Conservation (phyloP, 2,888 invertebrate species). For the Leucoptera coffeella region DNA sequence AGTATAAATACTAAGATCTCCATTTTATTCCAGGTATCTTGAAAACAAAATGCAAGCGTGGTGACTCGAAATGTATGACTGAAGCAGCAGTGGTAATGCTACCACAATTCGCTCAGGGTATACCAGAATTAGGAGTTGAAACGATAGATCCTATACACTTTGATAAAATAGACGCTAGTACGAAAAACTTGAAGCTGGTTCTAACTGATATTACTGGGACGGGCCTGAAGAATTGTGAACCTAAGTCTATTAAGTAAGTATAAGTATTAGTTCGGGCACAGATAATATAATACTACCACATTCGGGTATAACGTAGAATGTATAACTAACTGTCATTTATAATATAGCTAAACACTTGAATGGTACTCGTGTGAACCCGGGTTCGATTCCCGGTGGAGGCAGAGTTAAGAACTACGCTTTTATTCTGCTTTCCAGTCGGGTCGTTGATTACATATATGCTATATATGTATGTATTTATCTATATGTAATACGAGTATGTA, state of each 20-base stretch:
- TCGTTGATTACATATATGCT: too few relatives aligned
- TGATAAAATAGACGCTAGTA: constrained; percentile 9
- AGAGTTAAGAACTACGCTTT: not conserved
- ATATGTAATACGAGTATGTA: too few relatives aligned
- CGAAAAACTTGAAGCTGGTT: constrained; percentile 9
- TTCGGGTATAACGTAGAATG: not conserved
- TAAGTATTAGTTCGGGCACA: not conserved
- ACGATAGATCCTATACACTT: constrained; percentile 11
- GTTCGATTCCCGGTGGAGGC: not conserved
- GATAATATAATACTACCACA: too few relatives aligned
- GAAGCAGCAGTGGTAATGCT: constrained; percentile 10
- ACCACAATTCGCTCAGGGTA: constrained; percentile 9
- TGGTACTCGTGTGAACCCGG: not conserved
- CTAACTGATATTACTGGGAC: constrained; percentile 10
- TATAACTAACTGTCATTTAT: not conserved
- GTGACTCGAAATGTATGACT: constrained; percentile 11
- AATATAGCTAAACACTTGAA: too few relatives aligned
- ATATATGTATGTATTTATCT: too few relatives aligned
- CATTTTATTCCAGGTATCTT: too few relatives aligned
- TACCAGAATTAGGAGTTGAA: constrained; percentile 9
- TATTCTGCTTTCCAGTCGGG: too few relatives aligned
- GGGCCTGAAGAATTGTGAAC: constrained; percentile 10
- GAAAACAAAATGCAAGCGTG: constrained; percentile 1
- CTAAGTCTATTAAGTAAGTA: constrained; percentile 14
- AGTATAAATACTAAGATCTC: too few relatives aligned